Percentiles rank a stretch among this genome's conserved stretches.
Conservation (phyloP, 2,888 invertebrate species). For the Tenthredo amoena region DNA sequence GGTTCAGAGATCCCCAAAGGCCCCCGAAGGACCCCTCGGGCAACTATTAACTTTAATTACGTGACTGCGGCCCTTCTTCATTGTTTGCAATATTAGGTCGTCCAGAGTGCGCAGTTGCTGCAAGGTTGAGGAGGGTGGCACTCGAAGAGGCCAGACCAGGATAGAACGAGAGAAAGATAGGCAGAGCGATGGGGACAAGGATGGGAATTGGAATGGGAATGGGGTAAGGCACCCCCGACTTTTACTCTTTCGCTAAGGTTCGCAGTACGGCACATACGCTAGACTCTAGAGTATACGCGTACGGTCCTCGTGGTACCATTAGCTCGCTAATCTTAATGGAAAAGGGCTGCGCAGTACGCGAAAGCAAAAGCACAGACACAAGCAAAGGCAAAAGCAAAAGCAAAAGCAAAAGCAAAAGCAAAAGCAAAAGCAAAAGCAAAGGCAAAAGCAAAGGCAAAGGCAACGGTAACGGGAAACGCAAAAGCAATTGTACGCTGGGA, state of each 20-base stretch:
- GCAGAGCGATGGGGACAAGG: neutral
- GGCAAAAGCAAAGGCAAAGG: slow-evolving; percentile 52
- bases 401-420: neutral
- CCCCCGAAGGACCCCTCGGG: slow-evolving; percentile 60
- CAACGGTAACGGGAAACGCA: slow-evolving; percentile 52
- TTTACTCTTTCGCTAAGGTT: slow-evolving; percentile 54
- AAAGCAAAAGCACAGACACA: slow-evolving; percentile 50
- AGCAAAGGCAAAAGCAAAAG: slow-evolving; percentile 44
- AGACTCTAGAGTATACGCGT: slow-evolving; percentile 48
- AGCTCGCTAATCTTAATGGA: slow-evolving; percentile 65
- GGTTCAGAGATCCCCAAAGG: slow-evolving; percentile 31
- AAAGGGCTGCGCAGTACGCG: slow-evolving; percentile 56
- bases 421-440: slow-evolving; percentile 50
- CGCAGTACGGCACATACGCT: slow-evolving; percentile 35
- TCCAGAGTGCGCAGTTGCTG: neutral
- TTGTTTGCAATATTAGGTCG: slow-evolving; percentile 61
- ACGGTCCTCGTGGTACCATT: slow-evolving; percentile 61
- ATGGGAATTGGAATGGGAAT: neutral
- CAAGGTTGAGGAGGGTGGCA: slow-evolving; percentile 18
- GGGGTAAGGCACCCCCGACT: slow-evolving; percentile 13
- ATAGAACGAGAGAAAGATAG: neutral
- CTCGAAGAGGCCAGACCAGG: neutral
- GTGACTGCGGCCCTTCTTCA: slow-evolving; percentile 63
- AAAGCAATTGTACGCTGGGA: slow-evolving; percentile 48
- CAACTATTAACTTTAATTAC: slow-evolving; percentile 66